Evolutionary conservation across 2,797 vertebrate genomes (phyloP).

Genomic region (Kryptolebias ocellatus): DNA sequence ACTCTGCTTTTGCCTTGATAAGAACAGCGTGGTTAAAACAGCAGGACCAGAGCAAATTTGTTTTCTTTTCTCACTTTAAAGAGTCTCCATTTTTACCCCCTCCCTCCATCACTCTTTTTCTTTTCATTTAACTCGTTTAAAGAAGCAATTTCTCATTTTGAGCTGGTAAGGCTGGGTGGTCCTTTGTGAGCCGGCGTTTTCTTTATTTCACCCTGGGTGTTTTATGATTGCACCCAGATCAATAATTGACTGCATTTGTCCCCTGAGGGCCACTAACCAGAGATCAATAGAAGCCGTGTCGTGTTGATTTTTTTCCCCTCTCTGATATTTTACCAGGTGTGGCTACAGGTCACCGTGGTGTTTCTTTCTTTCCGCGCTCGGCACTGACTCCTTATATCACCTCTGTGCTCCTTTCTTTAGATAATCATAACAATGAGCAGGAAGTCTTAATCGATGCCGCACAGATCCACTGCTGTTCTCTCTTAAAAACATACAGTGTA

Average conservation of each 20-base stretch:
- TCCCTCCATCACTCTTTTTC: conserved; percentile 6
- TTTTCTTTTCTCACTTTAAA: conserved; percentile 34
- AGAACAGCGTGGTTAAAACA: conserved; percentile 40
- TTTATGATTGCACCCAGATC: conserved; percentile 64
- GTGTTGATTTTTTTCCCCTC: conserved; percentile 38
- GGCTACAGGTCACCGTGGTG: conserved; percentile 35
- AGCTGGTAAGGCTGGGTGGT: conserved; percentile 28
- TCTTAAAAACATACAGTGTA: conserved; percentile 5
- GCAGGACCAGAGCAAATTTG: conserved; percentile 37
- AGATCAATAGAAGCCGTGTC: conserved; percentile 62
- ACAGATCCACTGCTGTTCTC: conserved; percentile 11
- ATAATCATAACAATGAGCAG: conserved; percentile 31
- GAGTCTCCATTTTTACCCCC: conserved; percentile 10
- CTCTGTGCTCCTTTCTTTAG: conserved; percentile 30
- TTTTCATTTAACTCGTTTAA: conserved; percentile 49
- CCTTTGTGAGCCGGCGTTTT: conserved; percentile 58
- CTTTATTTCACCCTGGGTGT: conserved; percentile 54
- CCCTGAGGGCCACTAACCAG: conserved; percentile 53
- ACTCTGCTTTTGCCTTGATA: conserved; percentile 49
- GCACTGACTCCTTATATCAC: not conserved
- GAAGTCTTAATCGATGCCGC: conserved; percentile 38
- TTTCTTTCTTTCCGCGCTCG: conserved; percentile 31
- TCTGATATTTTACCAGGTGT: conserved; percentile 45
- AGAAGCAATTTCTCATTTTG: conserved; percentile 54
- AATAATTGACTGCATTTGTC: conserved; percentile 69